These are phyloP conservation scores for Cyanocitta stelleri DNA, from an alignment of 2,113 vertebrate genomes.

Conservation along the genomic window DNA sequence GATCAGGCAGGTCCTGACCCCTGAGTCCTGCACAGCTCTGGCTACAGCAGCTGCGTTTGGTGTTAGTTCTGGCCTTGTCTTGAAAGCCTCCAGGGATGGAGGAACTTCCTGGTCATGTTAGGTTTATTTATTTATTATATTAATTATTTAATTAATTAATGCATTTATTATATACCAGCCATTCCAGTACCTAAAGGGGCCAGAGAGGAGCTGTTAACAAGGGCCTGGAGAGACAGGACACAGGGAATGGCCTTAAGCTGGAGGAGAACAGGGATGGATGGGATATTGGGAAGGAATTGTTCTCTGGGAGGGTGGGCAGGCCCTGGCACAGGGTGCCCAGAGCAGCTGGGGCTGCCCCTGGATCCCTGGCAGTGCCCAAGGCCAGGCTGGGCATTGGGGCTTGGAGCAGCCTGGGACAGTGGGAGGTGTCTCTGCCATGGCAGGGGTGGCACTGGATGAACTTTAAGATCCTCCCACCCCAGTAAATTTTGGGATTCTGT, in stretches of 20 bases:
- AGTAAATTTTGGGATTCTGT: not conserved
- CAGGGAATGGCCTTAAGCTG: not conserved
- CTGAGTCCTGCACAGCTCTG: not conserved
- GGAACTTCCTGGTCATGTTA: not conserved
- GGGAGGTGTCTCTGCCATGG: not conserved
- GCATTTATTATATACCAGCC: not conserved
- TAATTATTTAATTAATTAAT: not conserved
- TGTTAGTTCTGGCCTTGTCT: not conserved
- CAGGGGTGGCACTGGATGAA: accelerated
- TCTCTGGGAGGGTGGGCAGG: not conserved
- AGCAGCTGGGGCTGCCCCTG: not conserved
- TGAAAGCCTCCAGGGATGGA: not conserved
- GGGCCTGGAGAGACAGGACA: not conserved
- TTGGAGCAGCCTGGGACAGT: not conserved
- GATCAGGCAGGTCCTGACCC: not conserved
- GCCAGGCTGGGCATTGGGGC: not conserved
- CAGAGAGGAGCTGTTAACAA: not conserved
- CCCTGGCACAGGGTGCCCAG: not conserved
- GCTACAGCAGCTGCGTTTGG: not conserved
- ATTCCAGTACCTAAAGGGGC: not conserved
- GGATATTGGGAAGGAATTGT: not conserved
- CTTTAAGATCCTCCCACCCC: not conserved
- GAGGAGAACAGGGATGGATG: accelerated
- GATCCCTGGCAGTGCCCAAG: not conserved
- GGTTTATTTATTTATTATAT: too few relatives aligned